A percentile compares a stretch with the other conserved stretches of the same genome.
Conservation (phyloP, 2,113 vertebrate genomes). For the Myrmecophaga tridactyla region DNA sequence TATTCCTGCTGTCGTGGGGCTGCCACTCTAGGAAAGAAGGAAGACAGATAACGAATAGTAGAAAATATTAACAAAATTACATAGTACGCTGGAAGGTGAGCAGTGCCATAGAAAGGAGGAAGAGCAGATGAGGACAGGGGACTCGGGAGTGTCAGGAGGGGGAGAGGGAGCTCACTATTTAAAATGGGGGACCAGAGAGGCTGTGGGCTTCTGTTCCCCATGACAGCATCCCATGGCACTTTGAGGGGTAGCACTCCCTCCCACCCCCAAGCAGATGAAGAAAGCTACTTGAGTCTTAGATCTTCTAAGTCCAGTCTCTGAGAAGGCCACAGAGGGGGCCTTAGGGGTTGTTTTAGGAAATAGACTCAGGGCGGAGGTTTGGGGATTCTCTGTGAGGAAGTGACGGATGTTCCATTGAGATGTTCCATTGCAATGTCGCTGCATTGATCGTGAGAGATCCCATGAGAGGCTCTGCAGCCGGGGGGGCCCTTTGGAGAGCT, state of each 20-base stretch:
- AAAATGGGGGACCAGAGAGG: background rate
- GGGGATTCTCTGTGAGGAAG: background rate
- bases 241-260: too few species aligned
- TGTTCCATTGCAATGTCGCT: too few species aligned
- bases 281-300: too few species aligned
- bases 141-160: background rate
- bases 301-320: too few species aligned
- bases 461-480: rapidly evolving
- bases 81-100: background rate
- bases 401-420: background rate
- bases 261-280: too few species aligned
- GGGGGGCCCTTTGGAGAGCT: background rate
- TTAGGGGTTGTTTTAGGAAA: background rate
- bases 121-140: background rate
- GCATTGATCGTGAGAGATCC: too few species aligned
- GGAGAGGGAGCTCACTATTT: background rate
- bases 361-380: background rate
- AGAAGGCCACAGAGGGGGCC: too few species aligned
- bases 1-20: background rate
- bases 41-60: background rate
- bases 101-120: background rate
- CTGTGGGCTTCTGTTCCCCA: background rate
- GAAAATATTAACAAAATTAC: background rate
- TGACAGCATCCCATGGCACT: background rate
- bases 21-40: background rate